Percentiles rank a stretch among this genome's conserved stretches.
Evolutionary conservation across 2,797 vertebrate species (phyloP).

Genomic region (Mionectes olivaceus): DNA sequence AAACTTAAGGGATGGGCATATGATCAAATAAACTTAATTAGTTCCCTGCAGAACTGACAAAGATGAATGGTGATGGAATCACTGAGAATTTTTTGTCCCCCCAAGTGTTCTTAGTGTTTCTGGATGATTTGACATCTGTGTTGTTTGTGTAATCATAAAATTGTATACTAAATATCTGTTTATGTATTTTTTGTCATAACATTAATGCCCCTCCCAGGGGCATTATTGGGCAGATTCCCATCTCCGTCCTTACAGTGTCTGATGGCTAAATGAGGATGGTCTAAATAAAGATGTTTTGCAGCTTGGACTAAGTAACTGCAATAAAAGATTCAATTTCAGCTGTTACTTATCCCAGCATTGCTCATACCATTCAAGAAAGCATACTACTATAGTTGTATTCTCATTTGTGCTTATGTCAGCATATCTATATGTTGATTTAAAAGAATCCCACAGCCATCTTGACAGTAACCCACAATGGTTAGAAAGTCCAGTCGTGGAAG

Average conservation of each 20-base stretch:
- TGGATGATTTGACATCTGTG: neutral
- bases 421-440: neutral
- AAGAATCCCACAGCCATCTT: neutral
- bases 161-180: neutral
- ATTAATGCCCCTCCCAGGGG: neutral
- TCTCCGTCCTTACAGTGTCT: neutral
- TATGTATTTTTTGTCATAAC: neutral
- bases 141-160: neutral
- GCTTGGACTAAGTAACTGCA: neutral
- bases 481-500: neutral
- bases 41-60: neutral
- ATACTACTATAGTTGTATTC: neutral
- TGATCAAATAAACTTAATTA: neutral
- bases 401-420: neutral
- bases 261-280: neutral
- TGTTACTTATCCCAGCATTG: neutral
- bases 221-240: neutral
- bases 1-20: neutral
- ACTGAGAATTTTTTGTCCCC: neutral
- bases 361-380: neutral
- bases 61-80: neutral
- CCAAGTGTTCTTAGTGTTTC: accelerated
- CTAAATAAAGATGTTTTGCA: neutral
- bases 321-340: neutral
- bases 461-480: neutral